These are phyloP conservation scores for Stigmatopora argus DNA, from an alignment of 2,113 vertebrate species.

Conservation along the genomic window DNA sequence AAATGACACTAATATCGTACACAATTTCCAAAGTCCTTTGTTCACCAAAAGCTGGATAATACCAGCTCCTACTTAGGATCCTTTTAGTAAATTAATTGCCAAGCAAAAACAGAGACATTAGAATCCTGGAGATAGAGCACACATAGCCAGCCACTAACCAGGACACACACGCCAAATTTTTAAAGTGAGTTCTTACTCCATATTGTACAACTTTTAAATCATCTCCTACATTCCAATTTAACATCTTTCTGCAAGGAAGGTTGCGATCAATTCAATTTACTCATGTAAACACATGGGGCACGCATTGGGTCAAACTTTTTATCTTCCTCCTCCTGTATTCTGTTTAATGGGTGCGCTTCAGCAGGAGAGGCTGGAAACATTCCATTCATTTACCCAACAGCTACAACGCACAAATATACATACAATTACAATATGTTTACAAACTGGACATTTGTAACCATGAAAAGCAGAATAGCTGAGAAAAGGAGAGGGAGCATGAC, in stretches of 20 bases:
- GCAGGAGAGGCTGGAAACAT: slow-evolving; percentile 24
- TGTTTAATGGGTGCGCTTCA: slow-evolving; percentile 28
- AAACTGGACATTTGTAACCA: slow-evolving; percentile 32
- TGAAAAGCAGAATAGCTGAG: slow-evolving; percentile 41
- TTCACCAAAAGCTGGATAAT: background rate
- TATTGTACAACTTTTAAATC: background rate
- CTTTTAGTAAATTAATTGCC: background rate
- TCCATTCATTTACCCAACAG: slow-evolving; percentile 46
- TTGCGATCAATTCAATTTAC: slow-evolving; percentile 47
- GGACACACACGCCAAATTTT: background rate
- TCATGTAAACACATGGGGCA: slow-evolving; percentile 3
- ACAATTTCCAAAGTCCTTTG: background rate
- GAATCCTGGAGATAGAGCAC: background rate
- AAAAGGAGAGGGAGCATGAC: slow-evolving; percentile 49
- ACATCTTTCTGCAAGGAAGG: slow-evolving; percentile 25
- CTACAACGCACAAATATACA: slow-evolving; percentile 5
- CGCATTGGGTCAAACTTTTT: background rate
- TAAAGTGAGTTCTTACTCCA: background rate
- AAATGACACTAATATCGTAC: background rate
- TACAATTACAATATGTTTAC: slow-evolving; percentile 37
- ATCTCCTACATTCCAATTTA: slow-evolving; percentile 22
- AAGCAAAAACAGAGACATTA: background rate
- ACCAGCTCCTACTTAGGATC: background rate
- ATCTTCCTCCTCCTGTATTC: slow-evolving; percentile 12
- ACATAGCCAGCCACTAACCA: background rate